These are phyloP conservation scores for Drosophila parabipectinata DNA, from an alignment of 1,140 invertebrate genomes.

Conservation along the genomic window DNA sequence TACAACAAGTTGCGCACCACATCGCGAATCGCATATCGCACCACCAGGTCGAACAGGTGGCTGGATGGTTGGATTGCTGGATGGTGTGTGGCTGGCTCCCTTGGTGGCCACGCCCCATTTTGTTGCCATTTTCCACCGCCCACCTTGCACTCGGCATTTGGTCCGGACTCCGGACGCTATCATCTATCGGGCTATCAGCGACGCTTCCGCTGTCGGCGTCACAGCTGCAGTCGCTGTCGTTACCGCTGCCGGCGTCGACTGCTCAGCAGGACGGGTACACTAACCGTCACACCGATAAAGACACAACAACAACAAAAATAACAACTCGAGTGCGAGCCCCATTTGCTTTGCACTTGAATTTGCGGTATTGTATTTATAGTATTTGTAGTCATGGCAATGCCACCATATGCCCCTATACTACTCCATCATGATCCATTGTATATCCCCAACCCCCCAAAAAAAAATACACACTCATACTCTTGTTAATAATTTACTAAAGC, in stretches of 20 bases:
- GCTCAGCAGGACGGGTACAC: slow-evolving; percentile 40
- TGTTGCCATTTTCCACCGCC: slow-evolving; percentile 27
- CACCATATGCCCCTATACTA: slow-evolving; percentile 13
- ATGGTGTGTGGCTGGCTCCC: slow-evolving; percentile 15
- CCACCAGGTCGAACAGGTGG: slow-evolving; percentile 53
- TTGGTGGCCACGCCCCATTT: slow-evolving; percentile 57
- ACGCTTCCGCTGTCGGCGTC: slow-evolving; percentile 60
- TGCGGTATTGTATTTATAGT: slow-evolving; percentile 68
- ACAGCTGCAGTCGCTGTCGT: slow-evolving; percentile 11
- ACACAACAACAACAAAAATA: not conserved
- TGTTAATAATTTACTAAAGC: slow-evolving; percentile 11
- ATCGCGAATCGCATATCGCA: slow-evolving; percentile 35
- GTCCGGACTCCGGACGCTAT: slow-evolving; percentile 32
- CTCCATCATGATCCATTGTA: slow-evolving; percentile 2
- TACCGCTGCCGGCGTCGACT: slow-evolving; percentile 10
- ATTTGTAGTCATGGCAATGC: slow-evolving; percentile 49
- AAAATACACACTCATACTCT: slow-evolving; percentile 12
- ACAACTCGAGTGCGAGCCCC: slow-evolving; percentile 8
- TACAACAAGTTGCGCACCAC: slow-evolving; percentile 39
- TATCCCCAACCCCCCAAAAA: slow-evolving; percentile 4
- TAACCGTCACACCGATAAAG: slow-evolving; percentile 46
- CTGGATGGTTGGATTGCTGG: not conserved
- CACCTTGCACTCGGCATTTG: slow-evolving; percentile 73
- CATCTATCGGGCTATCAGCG: slow-evolving; percentile 38
- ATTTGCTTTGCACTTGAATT: slow-evolving; percentile 78